These are phyloP conservation scores for Leptinotarsa undecemlineata DNA, from an alignment of 1,140 invertebrate genomes.

Conservation along the genomic window DNA sequence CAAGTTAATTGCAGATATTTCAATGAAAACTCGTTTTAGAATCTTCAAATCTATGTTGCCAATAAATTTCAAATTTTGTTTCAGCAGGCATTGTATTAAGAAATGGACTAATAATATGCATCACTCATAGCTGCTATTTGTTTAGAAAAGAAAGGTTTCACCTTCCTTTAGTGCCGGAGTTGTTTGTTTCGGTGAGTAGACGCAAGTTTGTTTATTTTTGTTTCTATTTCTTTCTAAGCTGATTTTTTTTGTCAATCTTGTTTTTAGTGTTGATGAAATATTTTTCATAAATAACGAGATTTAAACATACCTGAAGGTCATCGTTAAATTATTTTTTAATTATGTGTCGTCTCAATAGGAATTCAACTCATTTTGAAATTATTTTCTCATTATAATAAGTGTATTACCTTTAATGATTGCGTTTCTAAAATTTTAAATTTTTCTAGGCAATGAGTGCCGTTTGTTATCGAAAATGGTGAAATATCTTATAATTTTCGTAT, in stretches of 20 bases:
- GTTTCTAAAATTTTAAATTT: neutral
- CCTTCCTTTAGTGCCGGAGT: too few species aligned
- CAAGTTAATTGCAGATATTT: neutral
- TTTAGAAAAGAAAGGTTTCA: too few species aligned
- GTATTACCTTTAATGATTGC: neutral
- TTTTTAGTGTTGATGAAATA: neutral
- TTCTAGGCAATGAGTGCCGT: neutral
- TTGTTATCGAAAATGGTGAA: neutral
- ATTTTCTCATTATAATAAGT: neutral
- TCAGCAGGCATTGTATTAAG: neutral
- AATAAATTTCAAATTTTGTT: neutral
- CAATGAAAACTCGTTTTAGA: neutral
- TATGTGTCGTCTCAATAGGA: neutral
- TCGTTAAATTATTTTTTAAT: neutral
- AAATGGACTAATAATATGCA: neutral
- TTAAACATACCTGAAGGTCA: slow-evolving; percentile 6
- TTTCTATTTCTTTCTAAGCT: too few species aligned
- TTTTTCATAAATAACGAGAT: neutral
- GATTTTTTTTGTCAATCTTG: too few species aligned
- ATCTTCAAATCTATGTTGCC: neutral
- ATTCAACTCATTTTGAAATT: neutral
- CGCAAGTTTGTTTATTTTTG: too few species aligned
- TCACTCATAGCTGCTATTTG: too few species aligned
- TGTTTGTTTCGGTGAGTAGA: too few species aligned
- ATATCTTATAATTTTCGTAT: neutral